These are phyloP conservation scores for Microtus ochrogaster DNA, from an alignment of 2,113 vertebrate species.

Conservation along the genomic window DNA sequence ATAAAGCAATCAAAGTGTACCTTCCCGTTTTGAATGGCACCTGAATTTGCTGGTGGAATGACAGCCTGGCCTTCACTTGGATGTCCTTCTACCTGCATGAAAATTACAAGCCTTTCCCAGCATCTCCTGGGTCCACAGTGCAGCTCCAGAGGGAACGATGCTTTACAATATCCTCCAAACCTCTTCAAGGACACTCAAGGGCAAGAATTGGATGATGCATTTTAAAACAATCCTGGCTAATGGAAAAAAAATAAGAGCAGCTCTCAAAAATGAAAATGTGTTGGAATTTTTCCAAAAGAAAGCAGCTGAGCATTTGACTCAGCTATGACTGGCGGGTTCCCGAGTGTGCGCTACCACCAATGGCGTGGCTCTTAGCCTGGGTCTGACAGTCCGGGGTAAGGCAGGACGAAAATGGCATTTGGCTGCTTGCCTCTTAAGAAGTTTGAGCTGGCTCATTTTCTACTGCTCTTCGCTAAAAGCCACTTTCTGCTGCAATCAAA, in stretches of 20 bases:
- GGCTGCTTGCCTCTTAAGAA: not conserved
- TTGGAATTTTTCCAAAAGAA: slow-evolving; percentile 28
- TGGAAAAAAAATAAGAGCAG: not conserved
- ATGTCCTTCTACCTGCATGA: slow-evolving; percentile 57
- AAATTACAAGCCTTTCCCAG: slow-evolving; percentile 58
- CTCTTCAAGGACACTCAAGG: not conserved
- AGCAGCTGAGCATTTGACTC: slow-evolving; percentile 13
- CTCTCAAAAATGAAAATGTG: not conserved
- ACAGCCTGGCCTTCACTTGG: slow-evolving; percentile 11
- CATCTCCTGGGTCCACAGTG: not conserved
- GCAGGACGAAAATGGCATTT: not conserved
- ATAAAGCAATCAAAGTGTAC: slow-evolving; percentile 73
- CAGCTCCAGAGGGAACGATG: slow-evolving; percentile 27
- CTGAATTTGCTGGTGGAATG: slow-evolving; percentile 59
- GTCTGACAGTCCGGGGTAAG: not conserved
- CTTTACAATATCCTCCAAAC: slow-evolving; percentile 23
- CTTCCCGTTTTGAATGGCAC: slow-evolving; percentile 66
- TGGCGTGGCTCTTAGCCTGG: not conserved
- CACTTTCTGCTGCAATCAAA: not conserved
- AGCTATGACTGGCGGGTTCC: not conserved
- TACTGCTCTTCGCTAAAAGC: slow-evolving; percentile 3
- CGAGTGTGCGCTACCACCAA: not conserved
- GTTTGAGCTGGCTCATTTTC: not conserved
- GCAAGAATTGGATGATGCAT: slow-evolving; percentile 29
- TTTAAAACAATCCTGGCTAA: slow-evolving; percentile 18